phyloP scores from a whole-genome alignment of 2,797 vertebrate genomes.

The Adelosebastes latens region DNA sequence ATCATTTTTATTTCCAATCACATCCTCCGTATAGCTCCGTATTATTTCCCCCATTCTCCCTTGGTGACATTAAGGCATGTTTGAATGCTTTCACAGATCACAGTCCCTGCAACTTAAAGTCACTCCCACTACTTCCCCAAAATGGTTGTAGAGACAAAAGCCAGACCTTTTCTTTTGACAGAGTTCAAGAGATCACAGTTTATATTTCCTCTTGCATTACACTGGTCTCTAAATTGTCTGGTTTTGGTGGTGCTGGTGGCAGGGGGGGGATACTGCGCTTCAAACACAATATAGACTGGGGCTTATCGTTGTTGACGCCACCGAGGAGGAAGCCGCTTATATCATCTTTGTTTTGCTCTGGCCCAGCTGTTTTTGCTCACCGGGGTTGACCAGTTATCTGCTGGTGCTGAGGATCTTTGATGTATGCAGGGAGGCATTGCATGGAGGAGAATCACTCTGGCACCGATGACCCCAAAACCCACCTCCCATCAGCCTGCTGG shows the following conservation, averaged over 20 bases:
- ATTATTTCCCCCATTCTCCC: slow-evolving; percentile 15
- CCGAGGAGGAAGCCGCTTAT: slow-evolving; percentile 67
- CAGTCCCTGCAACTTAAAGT: slow-evolving; percentile 50
- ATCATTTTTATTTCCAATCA: slow-evolving; percentile 32
- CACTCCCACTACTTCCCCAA: slow-evolving; percentile 64
- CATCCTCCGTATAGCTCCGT: slow-evolving; percentile 14
- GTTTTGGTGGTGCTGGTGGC: slow-evolving; percentile 41
- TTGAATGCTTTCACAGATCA: slow-evolving; percentile 62
- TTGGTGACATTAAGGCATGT: slow-evolving; percentile 40
- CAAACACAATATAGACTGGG: slow-evolving; percentile 57
- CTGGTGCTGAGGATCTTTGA: slow-evolving; percentile 72
- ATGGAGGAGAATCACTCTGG: slow-evolving; percentile 39
- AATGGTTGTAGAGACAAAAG: slow-evolving; percentile 65
- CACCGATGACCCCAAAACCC: slow-evolving; percentile 54
- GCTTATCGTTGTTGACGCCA: slow-evolving; percentile 62
- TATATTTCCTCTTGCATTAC: slow-evolving; percentile 78
- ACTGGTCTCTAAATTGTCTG: slow-evolving; percentile 69
- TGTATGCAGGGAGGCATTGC: slow-evolving; percentile 47
- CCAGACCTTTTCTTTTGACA: slow-evolving; percentile 71
- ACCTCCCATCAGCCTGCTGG: slow-evolving; percentile 61
- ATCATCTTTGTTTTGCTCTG: slow-evolving; percentile 79
- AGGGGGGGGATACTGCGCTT: slow-evolving; percentile 16
- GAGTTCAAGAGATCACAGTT: slow-evolving; percentile 76
- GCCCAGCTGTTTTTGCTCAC: slow-evolving; percentile 76
- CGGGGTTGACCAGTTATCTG: slow-evolving; percentile 59